Conservation (phyloP, 2,888 invertebrate genomes). For the Aradus depressus region DNA sequence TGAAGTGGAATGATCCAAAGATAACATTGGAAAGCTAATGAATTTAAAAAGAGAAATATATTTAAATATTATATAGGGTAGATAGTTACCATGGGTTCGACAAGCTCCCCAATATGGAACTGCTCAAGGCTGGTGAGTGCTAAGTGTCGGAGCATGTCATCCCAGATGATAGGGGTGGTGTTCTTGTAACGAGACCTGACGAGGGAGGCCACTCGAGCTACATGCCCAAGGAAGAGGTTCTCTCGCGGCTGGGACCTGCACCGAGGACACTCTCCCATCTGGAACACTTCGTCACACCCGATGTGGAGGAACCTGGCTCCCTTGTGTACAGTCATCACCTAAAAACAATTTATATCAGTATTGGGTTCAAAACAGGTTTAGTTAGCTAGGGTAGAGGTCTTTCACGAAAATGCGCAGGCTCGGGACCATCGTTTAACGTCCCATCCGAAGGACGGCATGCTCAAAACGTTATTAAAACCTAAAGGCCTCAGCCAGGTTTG, state of each 20-base stretch:
- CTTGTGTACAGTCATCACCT: constrained; percentile 37
- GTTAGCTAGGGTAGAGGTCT: too few species aligned
- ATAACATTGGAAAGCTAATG: too few species aligned
- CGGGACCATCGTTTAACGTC: too few species aligned
- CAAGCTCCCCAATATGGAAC: constrained; percentile 50
- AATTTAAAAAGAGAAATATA: too few species aligned
- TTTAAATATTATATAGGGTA: too few species aligned
- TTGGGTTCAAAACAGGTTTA: too few species aligned
- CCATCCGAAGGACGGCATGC: too few species aligned
- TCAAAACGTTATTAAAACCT: too few species aligned
- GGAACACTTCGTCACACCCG: constrained; percentile 63
- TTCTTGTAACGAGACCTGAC: constrained; percentile 48
- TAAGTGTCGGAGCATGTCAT: constrained; percentile 63
- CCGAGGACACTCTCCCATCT: constrained; percentile 53
- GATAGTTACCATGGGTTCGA: constrained; percentile 61
- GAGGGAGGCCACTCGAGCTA: constrained; percentile 47
- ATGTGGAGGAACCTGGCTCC: constrained; percentile 49
- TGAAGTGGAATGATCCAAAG: too few species aligned
- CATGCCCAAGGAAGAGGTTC: constrained; percentile 51
- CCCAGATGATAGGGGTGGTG: constrained; percentile 60
- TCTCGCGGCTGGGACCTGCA: constrained; percentile 45
- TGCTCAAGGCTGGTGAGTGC: constrained; percentile 48
- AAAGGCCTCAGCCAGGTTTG: too few species aligned
- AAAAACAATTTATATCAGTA: constrained; percentile 24
- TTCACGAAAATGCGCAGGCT: too few species aligned